Evolutionary conservation across 2,113 vertebrate species (phyloP), one percentile per base, ranked within the genome.

Genomic region (Rostratula benghalensis): DNA sequence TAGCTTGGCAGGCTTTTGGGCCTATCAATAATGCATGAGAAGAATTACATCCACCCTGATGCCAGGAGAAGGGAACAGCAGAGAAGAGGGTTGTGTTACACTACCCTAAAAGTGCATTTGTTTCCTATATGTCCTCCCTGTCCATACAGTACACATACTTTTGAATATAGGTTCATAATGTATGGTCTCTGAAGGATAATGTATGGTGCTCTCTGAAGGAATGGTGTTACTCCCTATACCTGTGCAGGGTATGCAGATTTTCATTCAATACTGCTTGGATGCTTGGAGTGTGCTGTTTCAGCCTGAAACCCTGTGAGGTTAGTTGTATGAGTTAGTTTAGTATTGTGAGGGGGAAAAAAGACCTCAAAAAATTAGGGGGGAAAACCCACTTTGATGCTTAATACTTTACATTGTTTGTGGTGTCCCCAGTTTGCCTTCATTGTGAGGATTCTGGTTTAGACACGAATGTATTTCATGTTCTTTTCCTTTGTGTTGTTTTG

Each of bases 1-100:
- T 83, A 85, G 87, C 97, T 98, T 98, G 98, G 97, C 98, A 98
- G 96, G 97, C 98, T 97, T 96, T 97, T 97, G 97, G 94, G 92
- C 93, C 97, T 96, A 98, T 98, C 98, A 98, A 98, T 98, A 98
- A 98, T 98, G 93, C 95, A 98, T 98, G 97, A 94, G 81, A 87
- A 97, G 96, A 93, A 96, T 95, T 96, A 95, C 87, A 96, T 98
- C 97, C 96, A 94, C 87, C 96, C 97, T 93, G 96, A 94, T 98
- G 97, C 97, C 95, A 96, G 95, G 87, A 97, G 93, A 95, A 93
- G 70, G 82, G 93, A 96, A 69, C 18, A 2, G 68, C 85, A 90
- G 64, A 89, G 93, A 65, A 92, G 85, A 84, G 74, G 82, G 67
- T 71, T 85, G 78, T 89, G 84, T 89, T 96, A 94, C 84, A 51